Evolutionary conservation across 2,797 vertebrate genomes (phyloP), one percentile per base, ranked within the genome.

Genomic region (Calcarius lapponicus): DNA sequence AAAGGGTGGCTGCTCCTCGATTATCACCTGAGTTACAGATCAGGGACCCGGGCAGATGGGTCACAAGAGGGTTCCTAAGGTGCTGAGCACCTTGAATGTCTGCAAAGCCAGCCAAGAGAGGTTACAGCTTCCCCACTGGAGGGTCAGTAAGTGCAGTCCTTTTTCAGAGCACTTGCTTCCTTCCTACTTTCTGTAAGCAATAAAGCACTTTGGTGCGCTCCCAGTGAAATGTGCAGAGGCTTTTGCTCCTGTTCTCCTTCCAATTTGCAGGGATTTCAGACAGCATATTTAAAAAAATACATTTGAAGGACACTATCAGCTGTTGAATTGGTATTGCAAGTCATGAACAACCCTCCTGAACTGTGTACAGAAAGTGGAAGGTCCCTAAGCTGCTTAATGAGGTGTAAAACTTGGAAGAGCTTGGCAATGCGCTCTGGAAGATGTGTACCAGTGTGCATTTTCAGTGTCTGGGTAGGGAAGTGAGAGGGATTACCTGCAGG

Each of bases 361-460:
- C 20, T 43, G 31, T 26, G 29, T 7, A 48, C 2, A 6, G 70
- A 43, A 79, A 84, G 62, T 8, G n/a, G 43, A 65, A 88, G 58
- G 47, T 45, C 53, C 50, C 7, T 79, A 53, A 71, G 65, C 31
- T 86, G 48, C 38, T 88, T 43, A 72, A 67, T 36, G 42, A 94
- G 11, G 19, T 29, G 32, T 20, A 82, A 70, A 58, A 48, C 34
- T 79, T 47, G 26, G 26, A 80, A 42, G 25, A 80, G 28, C 36
- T 86, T 76, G 73, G 58, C 53, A 51, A 6, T 18, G 13, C 60
- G 8, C 2, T 0, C 21, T 17, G 34, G 32, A 81, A 29, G 38
- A 38, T 20, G 29, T 0, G 0, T 7, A 5, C 22, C 17, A 28
- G 11, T 5, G 10, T 17, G 32, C 0, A 32, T 83, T 51, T 72